phyloP scores from a whole-genome alignment of 2,113 vertebrate genomes.

The Nicator chloris region DNA sequence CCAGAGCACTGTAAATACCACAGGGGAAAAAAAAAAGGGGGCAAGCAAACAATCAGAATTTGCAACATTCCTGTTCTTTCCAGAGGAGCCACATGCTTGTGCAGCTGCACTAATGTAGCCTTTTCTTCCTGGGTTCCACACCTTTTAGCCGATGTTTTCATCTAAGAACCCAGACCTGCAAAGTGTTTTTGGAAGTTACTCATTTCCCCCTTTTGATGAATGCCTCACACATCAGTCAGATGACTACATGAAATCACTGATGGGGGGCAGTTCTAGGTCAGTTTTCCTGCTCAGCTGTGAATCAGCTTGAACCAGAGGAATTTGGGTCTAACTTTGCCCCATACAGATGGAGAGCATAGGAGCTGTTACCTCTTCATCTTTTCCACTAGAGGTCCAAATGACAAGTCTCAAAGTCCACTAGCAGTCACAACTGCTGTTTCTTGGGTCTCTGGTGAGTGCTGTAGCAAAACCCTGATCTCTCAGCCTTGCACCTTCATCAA shows the following conservation, averaged over 20 bases:
- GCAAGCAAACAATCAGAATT: neutral
- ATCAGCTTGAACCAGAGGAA: neutral
- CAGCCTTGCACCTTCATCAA: neutral
- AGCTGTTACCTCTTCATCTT: neutral
- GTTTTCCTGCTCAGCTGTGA: neutral
- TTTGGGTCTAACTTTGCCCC: neutral
- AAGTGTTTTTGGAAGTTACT: neutral
- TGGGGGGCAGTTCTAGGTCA: neutral
- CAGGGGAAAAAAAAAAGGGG: fast-evolving
- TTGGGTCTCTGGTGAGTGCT: neutral
- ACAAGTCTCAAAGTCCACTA: neutral
- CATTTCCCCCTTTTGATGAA: neutral
- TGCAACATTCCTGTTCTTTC: neutral
- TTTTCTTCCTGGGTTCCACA: neutral
- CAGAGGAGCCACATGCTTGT: neutral
- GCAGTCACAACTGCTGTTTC: neutral
- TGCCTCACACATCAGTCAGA: neutral
- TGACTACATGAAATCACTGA: neutral
- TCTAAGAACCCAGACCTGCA: neutral
- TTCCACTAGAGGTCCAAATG: neutral
- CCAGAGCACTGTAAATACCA: neutral
- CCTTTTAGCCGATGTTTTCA: neutral
- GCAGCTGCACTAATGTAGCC: neutral
- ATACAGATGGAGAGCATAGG: neutral
- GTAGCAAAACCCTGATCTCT: neutral